Conservation (phyloP, 2,797 vertebrate species). For the Artibeus jamaicensis region DNA sequence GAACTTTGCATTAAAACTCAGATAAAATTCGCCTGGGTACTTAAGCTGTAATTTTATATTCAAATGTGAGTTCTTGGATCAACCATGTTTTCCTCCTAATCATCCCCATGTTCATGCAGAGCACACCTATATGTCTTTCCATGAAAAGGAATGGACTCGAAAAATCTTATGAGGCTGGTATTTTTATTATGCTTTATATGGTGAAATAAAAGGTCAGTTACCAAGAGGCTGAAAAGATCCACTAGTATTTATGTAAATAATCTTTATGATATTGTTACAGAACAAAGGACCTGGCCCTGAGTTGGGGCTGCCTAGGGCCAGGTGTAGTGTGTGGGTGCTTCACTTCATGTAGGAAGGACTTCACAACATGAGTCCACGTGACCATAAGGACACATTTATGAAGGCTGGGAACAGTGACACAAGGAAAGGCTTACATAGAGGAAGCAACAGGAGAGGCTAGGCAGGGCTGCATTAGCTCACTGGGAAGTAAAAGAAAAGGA, state of each 20-base stretch:
- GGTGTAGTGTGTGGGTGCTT: too few relatives aligned
- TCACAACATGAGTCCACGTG: too few relatives aligned
- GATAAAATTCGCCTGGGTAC: not conserved
- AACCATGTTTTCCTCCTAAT: not conserved
- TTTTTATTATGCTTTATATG: conserved; percentile 25
- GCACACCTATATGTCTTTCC: not conserved
- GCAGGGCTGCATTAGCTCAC: too few relatives aligned
- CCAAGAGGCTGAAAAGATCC: not conserved
- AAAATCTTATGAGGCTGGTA: not conserved
- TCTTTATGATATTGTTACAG: not conserved
- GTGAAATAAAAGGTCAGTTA: conserved; percentile 39
- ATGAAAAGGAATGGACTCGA: not conserved
- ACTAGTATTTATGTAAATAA: conserved; percentile 26
- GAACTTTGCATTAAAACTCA: not conserved
- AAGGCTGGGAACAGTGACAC: too few relatives aligned
- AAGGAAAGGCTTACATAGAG: too few relatives aligned
- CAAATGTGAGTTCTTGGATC: not conserved
- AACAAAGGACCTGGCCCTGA: too few relatives aligned
- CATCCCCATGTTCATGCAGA: not conserved
- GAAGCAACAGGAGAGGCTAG: too few relatives aligned
- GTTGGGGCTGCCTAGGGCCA: too few relatives aligned
- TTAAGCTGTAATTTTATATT: conserved; percentile 31
- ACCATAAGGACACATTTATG: too few relatives aligned
- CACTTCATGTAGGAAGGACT: too few relatives aligned
- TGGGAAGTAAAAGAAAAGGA: too few relatives aligned